Percentiles rank a stretch among this genome's conserved stretches.
Evolutionary conservation across 2,797 vertebrate species (phyloP).

Genomic region (Crenichthys baileyi): DNA sequence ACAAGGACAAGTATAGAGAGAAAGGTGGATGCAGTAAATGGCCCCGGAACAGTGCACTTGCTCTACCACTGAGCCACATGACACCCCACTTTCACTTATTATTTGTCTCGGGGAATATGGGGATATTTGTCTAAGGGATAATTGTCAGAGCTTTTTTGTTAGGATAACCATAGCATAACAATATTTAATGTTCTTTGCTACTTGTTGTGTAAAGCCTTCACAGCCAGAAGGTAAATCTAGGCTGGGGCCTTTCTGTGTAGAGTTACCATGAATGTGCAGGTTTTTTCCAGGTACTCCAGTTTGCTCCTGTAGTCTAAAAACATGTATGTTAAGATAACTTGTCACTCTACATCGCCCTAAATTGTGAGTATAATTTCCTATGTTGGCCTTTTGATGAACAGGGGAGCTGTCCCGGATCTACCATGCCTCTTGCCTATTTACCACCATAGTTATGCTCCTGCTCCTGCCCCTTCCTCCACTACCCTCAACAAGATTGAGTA

Average conservation of each 20-base stretch:
- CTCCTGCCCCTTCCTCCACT: neutral
- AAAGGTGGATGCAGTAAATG: neutral
- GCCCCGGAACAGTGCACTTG: neutral
- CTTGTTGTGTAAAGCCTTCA: neutral
- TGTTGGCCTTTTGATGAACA: neutral
- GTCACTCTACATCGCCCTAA: too few species aligned
- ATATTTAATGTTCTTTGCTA: neutral
- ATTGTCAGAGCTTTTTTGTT: neutral
- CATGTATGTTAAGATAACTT: neutral
- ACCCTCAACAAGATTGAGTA: neutral
- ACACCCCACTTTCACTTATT: neutral
- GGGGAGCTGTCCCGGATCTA: neutral
- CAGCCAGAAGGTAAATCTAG: neutral
- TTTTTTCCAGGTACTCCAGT: neutral
- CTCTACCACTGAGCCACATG: neutral
- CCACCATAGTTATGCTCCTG: neutral
- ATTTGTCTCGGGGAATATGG: neutral
- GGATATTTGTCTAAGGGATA: too few species aligned
- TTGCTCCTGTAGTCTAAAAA: neutral
- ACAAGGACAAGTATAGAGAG: neutral
- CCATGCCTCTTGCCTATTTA: neutral
- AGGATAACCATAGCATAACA: neutral
- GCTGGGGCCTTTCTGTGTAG: neutral
- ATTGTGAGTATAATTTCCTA: neutral
- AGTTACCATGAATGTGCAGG: too few species aligned